Evolutionary conservation across 2,888 invertebrate species (phyloP), one percentile per base, ranked within the genome.

Genomic region (Epinotia nisella): DNA sequence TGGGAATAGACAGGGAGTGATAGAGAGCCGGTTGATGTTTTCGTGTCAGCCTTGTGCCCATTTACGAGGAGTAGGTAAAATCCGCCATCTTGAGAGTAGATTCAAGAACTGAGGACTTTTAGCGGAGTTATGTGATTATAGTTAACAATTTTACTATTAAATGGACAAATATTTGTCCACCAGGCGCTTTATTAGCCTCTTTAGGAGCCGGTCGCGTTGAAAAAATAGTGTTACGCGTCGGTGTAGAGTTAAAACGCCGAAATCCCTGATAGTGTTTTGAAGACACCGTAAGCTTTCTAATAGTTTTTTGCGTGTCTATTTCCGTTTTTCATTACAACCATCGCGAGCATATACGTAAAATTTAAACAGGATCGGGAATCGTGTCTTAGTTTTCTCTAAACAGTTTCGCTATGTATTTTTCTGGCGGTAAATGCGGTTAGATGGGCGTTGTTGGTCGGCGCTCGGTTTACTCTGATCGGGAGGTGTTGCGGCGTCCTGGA

Each of bases 51-150:
- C 92, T 94, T 94, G 94, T 93, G 88, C 93, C 91, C 93, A 93
- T 94, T 93, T 92, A 90, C 90, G 91, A 92, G 90, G 91, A 90
- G 92, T 93, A 91, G 91, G 92, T 93, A 93, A 93, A 92, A 90
- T 94, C 94, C 94, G 95, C 95, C 95, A 95, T 95, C 94, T 95
- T 95, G 94, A 94, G 95, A 94, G 92, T 92, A 91, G 93, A 94
- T 94, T 94, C 91, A 94, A 94, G 94, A 94, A 94, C 94, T 94
- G 88, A 89, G 90, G 91, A 93, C 90, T 92, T 92, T 90, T 90
- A 90, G 80, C 89, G 83, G 88, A 90, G 85, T 88, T 89, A 86
- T 87, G 90, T 92, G 88, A 87, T 87, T 89, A 88, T 88, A 86
- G 88, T 86, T 88, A 88, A 81, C 86, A 86, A 90, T 87, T 91